Percentiles rank a stretch among this genome's conserved stretches.
Evolutionary conservation across 2,888 invertebrate species (phyloP).

Genomic region (Chironomus tentans): DNA sequence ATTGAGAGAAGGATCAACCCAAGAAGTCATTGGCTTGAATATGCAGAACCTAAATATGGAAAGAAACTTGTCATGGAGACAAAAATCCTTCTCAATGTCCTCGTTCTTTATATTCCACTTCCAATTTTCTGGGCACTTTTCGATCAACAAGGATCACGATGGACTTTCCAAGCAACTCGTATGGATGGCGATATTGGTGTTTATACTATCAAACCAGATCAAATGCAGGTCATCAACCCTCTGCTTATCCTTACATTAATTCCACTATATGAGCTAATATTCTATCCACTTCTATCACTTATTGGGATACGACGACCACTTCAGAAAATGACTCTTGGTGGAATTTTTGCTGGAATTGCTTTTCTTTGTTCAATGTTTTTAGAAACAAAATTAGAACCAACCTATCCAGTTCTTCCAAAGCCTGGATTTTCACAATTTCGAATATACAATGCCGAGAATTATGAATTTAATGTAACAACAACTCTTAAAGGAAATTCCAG

Average conservation of each 20-base stretch:
- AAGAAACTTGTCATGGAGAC: constrained; percentile 62
- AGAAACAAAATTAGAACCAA: constrained; percentile 66
- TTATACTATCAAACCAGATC: constrained; percentile 81
- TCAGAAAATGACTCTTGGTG: constrained; percentile 80
- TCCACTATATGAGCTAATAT: constrained; percentile 66
- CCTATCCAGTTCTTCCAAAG: constrained; percentile 54
- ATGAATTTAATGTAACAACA: constrained; percentile 33
- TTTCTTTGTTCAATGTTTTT: constrained; percentile 85
- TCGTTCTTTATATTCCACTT: constrained; percentile 72
- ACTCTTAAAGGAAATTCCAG: constrained; percentile 35
- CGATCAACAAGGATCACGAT: constrained; percentile 88
- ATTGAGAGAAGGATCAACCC: constrained; percentile 43
- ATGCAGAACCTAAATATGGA: constrained; percentile 66
- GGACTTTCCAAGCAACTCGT: constrained; percentile 85
- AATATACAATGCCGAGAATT: constrained; percentile 57
- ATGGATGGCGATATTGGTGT: constrained; percentile 75
- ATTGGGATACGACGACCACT: constrained; percentile 62
- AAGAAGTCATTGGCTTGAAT: constrained; percentile 77
- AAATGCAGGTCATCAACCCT: constrained; percentile 90
- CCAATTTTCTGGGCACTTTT: constrained; percentile 91
- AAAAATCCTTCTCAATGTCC: constrained; percentile 64
- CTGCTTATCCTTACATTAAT: constrained; percentile 75
- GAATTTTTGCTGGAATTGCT: constrained; percentile 71
- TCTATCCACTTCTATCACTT: constrained; percentile 72
- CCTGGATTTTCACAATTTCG: constrained; percentile 55